Percentiles rank a stretch among this genome's conserved stretches.
Conservation (phyloP, 2,113 vertebrate species). For the Clarias magur region DNA sequence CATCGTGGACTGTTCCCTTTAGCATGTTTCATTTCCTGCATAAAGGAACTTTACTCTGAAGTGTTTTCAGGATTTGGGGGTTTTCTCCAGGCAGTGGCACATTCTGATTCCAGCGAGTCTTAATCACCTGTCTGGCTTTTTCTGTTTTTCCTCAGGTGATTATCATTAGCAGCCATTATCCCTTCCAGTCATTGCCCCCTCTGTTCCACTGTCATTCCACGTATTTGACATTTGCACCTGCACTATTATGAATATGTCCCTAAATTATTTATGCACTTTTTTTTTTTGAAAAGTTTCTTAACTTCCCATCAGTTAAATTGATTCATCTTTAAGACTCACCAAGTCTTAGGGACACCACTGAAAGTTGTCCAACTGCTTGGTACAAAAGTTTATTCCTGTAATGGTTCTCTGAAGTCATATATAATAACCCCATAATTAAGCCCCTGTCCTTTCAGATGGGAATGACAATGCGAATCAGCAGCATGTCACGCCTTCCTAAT, state of each 20-base stretch:
- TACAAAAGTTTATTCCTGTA: neutral
- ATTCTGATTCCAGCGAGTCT: neutral
- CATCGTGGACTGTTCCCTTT: neutral
- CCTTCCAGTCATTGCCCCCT: neutral
- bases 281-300: neutral
- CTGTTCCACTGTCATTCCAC: neutral
- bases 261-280: neutral
- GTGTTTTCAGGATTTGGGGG: neutral
- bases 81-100: neutral
- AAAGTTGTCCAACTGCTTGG: neutral
- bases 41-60: neutral
- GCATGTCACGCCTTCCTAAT: neutral
- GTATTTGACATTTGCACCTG: neutral
- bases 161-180: neutral
- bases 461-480: neutral
- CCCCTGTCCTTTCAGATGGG: neutral
- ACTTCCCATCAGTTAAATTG: neutral
- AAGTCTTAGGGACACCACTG: neutral
- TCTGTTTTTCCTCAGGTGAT: neutral
- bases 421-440: conserved; percentile 6
- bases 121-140: neutral
- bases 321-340: neutral
- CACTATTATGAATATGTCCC: neutral
- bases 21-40: neutral
- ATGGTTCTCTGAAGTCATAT: neutral